A percentile compares a stretch with the other conserved stretches of the same genome.
These are phyloP conservation scores for Sus scrofa DNA, from an alignment of 2,113 vertebrate species.

Conservation along the genomic window DNA sequence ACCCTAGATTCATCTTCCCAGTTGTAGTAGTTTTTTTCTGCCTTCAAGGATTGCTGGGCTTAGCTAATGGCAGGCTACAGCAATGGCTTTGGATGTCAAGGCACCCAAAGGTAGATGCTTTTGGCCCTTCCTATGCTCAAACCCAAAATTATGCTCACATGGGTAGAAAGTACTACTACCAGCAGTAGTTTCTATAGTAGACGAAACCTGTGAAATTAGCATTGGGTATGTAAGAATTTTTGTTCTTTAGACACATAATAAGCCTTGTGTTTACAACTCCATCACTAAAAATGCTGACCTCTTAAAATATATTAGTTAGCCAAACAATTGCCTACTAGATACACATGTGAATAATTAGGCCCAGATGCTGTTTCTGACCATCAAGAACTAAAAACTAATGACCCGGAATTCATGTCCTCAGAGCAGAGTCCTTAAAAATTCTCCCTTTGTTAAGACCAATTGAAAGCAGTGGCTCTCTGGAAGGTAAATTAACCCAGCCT, in stretches of 20 bases:
- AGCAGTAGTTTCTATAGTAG: not conserved
- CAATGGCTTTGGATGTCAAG: not conserved
- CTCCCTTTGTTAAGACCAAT: constrained; percentile 34
- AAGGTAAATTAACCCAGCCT: constrained; percentile 64
- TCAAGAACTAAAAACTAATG: constrained; percentile 53
- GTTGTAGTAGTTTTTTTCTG: not conserved
- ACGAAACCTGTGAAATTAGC: not conserved
- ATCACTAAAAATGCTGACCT: constrained; percentile 57
- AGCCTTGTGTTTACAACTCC: constrained; percentile 53
- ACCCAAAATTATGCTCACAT: not conserved
- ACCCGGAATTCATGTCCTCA: constrained; percentile 60
- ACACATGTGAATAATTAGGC: constrained; percentile 36
- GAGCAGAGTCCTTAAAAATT: constrained; percentile 56
- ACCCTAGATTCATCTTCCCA: not conserved
- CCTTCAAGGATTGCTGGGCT: not conserved
- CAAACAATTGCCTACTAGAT: not conserved
- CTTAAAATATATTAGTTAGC: constrained; percentile 64
- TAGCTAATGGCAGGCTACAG: not conserved
- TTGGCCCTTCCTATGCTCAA: too few relatives aligned
- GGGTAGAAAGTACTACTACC: not conserved
- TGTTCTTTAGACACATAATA: constrained; percentile 20
- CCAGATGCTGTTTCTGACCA: constrained; percentile 48
- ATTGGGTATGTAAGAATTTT: not conserved
- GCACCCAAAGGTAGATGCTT: too few relatives aligned
- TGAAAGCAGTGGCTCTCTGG: constrained; percentile 50